A percentile compares a stretch with the other conserved stretches of the same genome.
These are phyloP conservation scores for Steinernema hermaphroditum DNA, from an alignment of 2,888 invertebrate genomes.

Conservation along the genomic window DNA sequence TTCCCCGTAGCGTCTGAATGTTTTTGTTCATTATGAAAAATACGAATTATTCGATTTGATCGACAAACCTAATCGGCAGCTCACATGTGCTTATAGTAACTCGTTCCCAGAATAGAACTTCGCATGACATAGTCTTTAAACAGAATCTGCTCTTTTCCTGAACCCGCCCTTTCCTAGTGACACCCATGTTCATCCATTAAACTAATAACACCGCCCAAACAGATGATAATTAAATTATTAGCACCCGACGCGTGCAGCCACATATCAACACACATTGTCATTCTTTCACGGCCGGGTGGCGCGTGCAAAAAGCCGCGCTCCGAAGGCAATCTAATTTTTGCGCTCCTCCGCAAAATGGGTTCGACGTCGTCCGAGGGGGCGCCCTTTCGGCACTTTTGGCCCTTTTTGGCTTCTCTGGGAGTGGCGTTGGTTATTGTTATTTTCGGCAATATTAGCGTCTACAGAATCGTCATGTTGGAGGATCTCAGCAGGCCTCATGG, in stretches of 20 bases:
- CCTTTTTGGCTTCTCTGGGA: not conserved
- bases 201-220: conserved; percentile 4
- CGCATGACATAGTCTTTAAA: too few species aligned
- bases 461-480: conserved; percentile 3
- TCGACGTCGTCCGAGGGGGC: not conserved
- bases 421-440: conserved; percentile 10
- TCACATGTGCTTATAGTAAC: too few species aligned
- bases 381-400: not conserved
- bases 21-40: too few species aligned
- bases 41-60: too few species aligned
- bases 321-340: not conserved
- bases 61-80: too few species aligned
- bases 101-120: too few species aligned
- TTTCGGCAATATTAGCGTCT: conserved; percentile 17
- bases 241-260: not conserved
- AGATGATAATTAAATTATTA: conserved; percentile 9
- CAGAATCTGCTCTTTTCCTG: too few species aligned
- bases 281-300: too few species aligned
- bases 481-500: not conserved
- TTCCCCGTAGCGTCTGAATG: too few species aligned
- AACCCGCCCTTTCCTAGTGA: too few species aligned
- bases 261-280: not conserved
- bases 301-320: not conserved
- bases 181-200: not conserved
- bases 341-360: not conserved